These are phyloP conservation scores for Acipenser ruthenus DNA, from an alignment of 2,797 vertebrate species.

Conservation along the genomic window DNA sequence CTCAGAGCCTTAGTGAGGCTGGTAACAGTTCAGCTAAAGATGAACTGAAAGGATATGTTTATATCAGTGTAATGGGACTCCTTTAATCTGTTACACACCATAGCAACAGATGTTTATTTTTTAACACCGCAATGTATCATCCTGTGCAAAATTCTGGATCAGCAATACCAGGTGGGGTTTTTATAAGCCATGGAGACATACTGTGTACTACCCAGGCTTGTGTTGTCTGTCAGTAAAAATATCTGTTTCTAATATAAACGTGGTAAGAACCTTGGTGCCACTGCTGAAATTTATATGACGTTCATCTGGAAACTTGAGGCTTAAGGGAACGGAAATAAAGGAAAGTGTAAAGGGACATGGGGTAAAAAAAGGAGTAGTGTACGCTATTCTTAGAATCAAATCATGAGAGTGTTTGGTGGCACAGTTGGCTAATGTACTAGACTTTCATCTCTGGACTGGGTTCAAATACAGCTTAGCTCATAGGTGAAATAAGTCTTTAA, in stretches of 20 bases:
- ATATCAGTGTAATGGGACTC: constrained; percentile 13
- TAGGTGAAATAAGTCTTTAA: too few relatives aligned
- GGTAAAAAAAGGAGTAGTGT: too few relatives aligned
- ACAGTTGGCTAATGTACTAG: too few relatives aligned
- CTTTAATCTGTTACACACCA: constrained; percentile 11
- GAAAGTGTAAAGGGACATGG: too few relatives aligned
- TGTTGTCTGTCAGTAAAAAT: constrained; percentile 1
- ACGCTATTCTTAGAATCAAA: too few relatives aligned
- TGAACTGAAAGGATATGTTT: constrained; percentile 12
- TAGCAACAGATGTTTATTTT: constrained; percentile 16
- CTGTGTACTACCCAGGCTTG: background rate
- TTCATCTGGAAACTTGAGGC: background rate
- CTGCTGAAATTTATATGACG: background rate
- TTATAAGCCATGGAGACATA: background rate
- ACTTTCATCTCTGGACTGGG: too few relatives aligned
- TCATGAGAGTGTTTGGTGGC: too few relatives aligned
- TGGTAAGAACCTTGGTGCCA: background rate
- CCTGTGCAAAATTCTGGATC: constrained; percentile 4
- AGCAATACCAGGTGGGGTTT: constrained; percentile 11
- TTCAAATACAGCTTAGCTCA: too few relatives aligned
- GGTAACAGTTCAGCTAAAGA: constrained; percentile 12
- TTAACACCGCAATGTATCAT: constrained; percentile 13
- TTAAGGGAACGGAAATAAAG: too few relatives aligned
- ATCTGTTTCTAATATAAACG: constrained; percentile 1
- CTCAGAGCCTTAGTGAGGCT: background rate